Evolutionary conservation across 2,888 invertebrate species (phyloP).

Genomic region (Meteorus cinctellus): DNA sequence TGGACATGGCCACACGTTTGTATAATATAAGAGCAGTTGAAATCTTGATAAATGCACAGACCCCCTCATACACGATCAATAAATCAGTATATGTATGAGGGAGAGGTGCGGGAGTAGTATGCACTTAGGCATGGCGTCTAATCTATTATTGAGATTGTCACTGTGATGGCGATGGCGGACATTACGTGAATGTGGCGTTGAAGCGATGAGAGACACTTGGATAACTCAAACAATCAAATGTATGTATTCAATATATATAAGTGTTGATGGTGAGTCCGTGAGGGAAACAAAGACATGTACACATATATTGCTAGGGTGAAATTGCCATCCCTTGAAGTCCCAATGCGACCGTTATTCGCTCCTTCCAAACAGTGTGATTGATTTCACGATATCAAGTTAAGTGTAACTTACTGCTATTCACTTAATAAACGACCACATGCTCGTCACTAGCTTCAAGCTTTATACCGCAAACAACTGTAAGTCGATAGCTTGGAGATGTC

Average conservation of each 20-base stretch:
- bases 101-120: conserved; percentile 54
- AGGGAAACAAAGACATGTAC: conserved; percentile 34
- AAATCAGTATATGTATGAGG: conserved; percentile 58
- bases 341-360: neutral
- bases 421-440: conserved; percentile 16
- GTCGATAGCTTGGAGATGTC: neutral
- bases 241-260: neutral
- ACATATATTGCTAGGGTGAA: conserved; percentile 1
- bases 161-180: conserved; percentile 57
- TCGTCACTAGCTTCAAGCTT: neutral
- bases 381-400: conserved; percentile 57
- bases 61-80: conserved; percentile 59
- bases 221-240: conserved; percentile 4
- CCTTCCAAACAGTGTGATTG: conserved; percentile 38
- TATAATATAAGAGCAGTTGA: conserved; percentile 50
- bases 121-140: conserved; percentile 69
- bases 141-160: conserved; percentile 71
- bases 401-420: conserved; percentile 48
- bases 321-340: neutral
- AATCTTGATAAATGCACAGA: conserved; percentile 64
- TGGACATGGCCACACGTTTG: neutral
- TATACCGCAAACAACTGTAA: neutral
- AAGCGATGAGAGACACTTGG: conserved; percentile 58
- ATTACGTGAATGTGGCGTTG: conserved; percentile 58
- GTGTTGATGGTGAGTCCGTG: neutral